These are phyloP conservation scores for Remorina albescens DNA, from an alignment of 2,797 vertebrate species.

Conservation along the genomic window DNA sequence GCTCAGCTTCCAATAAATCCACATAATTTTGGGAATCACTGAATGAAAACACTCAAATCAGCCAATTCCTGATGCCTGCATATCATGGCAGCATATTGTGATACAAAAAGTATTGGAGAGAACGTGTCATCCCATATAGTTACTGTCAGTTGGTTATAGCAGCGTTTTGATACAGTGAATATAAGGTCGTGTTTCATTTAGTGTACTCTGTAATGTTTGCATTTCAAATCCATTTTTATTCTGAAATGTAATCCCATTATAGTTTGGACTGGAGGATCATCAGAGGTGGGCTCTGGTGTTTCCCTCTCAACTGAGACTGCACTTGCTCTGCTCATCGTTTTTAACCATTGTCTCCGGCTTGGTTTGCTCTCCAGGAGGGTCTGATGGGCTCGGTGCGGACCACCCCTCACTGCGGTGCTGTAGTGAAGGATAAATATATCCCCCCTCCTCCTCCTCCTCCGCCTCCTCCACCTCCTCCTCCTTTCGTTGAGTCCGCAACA, in stretches of 20 bases:
- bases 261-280: not conserved
- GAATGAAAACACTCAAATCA: not conserved
- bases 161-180: not conserved
- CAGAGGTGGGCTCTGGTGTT: not conserved
- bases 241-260: no score
- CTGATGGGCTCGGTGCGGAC: conserved; percentile 80
- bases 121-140: no score
- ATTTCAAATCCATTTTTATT: not conserved
- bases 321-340: conserved; percentile 7
- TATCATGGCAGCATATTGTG: not conserved
- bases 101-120: not conserved
- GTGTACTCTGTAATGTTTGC: not conserved
- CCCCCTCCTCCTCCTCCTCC: no score
- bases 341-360: conserved; percentile 4
- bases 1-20: not conserved
- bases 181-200: not conserved
- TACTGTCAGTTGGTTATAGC: no score
- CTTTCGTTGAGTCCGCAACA: conserved; percentile 77
- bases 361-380: conserved; percentile 32
- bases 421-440: conserved; percentile 88
- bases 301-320: not conserved
- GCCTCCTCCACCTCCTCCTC: conserved; percentile 59
- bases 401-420: conserved; percentile 84
- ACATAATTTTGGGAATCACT: not conserved
- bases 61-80: not conserved